Conservation (phyloP, 2,888 invertebrate genomes). For the Cephus nigrinus region DNA sequence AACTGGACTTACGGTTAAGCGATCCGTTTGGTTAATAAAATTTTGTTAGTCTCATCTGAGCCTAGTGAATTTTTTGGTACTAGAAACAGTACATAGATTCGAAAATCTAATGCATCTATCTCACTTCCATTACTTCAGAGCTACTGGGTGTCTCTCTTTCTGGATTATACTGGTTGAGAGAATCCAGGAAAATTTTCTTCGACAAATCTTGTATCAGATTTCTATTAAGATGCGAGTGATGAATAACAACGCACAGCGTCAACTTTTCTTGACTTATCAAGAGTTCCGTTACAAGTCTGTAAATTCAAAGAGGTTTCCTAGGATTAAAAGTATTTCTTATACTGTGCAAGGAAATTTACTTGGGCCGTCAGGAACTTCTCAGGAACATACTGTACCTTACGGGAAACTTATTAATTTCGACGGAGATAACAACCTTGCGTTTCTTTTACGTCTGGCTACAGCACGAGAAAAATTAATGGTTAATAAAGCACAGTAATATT, state of each 20-base stretch:
- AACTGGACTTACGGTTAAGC: neutral
- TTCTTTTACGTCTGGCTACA: neutral
- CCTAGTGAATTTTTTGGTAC: neutral
- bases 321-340: neutral
- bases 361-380: neutral
- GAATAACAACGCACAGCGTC: neutral
- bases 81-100: neutral
- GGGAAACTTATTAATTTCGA: neutral
- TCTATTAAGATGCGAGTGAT: too few species aligned
- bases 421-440: neutral
- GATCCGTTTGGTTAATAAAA: neutral
- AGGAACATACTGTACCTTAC: neutral
- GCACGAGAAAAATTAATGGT: neutral
- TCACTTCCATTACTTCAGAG: neutral
- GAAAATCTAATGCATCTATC: neutral
- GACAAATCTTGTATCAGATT: neutral
- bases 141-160: neutral
- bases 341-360: neutral
- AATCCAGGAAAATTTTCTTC: neutral
- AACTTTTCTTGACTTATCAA: neutral
- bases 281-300: neutral
- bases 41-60: neutral
- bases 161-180: neutral
- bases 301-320: neutral
- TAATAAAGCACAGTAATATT: neutral